These are phyloP conservation scores for Synchiropus splendidus DNA, from an alignment of 2,113 vertebrate species.

Conservation along the genomic window DNA sequence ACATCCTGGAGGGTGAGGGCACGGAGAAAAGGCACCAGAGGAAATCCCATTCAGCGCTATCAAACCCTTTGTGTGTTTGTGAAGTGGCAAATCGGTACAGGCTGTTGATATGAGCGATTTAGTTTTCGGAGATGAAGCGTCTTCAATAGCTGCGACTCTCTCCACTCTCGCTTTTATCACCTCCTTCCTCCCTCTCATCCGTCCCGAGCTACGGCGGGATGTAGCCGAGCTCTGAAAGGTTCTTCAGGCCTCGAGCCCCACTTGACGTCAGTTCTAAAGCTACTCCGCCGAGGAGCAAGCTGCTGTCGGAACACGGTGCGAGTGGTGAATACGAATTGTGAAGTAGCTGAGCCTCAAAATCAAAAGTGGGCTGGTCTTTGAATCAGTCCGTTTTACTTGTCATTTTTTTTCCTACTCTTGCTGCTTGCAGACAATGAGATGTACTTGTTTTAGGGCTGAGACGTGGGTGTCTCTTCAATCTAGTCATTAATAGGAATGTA, in stretches of 20 bases:
- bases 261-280: constrained; percentile 24
- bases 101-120: constrained; percentile 24
- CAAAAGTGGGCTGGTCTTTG: no score
- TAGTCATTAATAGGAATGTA: no score
- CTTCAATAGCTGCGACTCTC: constrained; percentile 23
- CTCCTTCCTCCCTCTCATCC: constrained; percentile 16
- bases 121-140: constrained; percentile 17
- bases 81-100: constrained; percentile 22
- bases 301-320: constrained; percentile 17
- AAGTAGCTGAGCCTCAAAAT: background rate
- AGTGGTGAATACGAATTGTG: constrained; percentile 3
- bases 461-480: no score
- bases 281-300: constrained; percentile 16
- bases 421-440: no score
- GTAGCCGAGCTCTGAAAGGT: constrained; percentile 18
- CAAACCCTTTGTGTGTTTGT: constrained; percentile 29
- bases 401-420: no score
- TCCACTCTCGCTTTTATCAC: constrained; percentile 18
- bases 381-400: no score
- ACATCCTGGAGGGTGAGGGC: constrained; percentile 8
- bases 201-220: constrained; percentile 11
- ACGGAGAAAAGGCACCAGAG: constrained; percentile 29
- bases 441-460: no score
- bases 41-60: constrained; percentile 42
- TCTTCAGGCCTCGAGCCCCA: constrained; percentile 18